Evolutionary conservation across 2,113 vertebrate species (phyloP).

Genomic region (Calonectris borealis): DNA sequence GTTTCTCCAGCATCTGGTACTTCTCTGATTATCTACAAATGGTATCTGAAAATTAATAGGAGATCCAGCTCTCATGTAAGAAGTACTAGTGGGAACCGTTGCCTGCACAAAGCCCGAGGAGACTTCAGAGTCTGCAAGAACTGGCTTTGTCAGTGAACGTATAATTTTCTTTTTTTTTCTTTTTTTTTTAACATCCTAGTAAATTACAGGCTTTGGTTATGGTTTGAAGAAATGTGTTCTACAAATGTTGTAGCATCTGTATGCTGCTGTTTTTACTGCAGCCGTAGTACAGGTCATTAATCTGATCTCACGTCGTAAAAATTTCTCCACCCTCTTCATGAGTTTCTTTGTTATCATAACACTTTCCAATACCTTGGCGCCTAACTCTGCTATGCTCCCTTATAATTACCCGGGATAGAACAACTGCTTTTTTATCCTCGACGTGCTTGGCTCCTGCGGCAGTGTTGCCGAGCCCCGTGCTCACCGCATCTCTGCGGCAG

Average conservation of each 20-base stretch:
- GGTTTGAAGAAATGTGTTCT: conserved; percentile 43
- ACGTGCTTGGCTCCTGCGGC: neutral
- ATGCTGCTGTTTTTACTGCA: conserved; percentile 48
- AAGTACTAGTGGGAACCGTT: neutral
- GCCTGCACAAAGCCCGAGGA: neutral
- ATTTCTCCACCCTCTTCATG: conserved; percentile 5
- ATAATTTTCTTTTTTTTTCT: conserved; percentile 11
- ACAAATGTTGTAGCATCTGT: conserved; percentile 55
- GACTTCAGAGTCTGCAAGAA: neutral
- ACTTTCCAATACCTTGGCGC: neutral
- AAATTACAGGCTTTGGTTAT: conserved; percentile 54
- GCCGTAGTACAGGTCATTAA: conserved; percentile 3
- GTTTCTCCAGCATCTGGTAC: conserved; percentile 27
- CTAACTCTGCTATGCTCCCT: neutral
- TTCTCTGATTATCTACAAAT: conserved; percentile 6
- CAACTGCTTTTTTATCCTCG: neutral
- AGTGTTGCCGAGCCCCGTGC: neutral
- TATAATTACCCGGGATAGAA: neutral
- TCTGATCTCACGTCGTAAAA: conserved; percentile 11
- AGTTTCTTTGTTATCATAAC: conserved; percentile 21
- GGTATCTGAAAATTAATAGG: conserved; percentile 46
- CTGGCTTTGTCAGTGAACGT: neutral
- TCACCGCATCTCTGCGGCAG: neutral
- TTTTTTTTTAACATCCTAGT: neutral
- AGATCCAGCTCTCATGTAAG: neutral